Evolutionary conservation across 2,888 invertebrate genomes (phyloP).

Genomic region (Coleophora deauratella): DNA sequence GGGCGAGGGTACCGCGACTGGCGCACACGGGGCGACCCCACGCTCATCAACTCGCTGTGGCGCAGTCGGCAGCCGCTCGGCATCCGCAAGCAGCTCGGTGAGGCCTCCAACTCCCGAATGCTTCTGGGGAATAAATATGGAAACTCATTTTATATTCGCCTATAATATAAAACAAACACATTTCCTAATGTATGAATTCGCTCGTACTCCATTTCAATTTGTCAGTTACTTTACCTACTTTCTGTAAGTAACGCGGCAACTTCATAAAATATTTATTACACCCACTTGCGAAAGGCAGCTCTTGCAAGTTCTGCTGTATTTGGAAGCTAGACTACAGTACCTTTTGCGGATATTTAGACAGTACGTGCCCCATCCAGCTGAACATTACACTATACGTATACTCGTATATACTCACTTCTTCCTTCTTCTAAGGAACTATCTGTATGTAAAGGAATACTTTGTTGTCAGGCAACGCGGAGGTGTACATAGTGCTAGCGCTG

Average conservation of each 20-base stretch:
- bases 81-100: constrained; percentile 78
- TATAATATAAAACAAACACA: no score
- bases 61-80: constrained; percentile 83
- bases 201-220: background rate
- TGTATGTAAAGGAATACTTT: no score
- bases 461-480: constrained; percentile 80
- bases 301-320: constrained; percentile 1
- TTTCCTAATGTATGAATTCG: background rate
- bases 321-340: background rate
- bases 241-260: no score
- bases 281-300: background rate
- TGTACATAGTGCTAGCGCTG: constrained; percentile 82
- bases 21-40: constrained; percentile 80
- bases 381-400: no score
- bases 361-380: no score
- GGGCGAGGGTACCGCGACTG: constrained; percentile 80
- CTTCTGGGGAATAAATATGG: no score
- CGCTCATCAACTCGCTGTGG: constrained; percentile 82
- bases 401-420: no score
- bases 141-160: no score
- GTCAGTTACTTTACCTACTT: background rate
- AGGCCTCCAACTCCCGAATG: no score
- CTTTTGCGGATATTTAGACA: background rate
- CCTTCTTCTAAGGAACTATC: no score
- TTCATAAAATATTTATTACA: no score